Conservation (phyloP, 2,888 invertebrate genomes). For the Lacanobia wlatinum region DNA sequence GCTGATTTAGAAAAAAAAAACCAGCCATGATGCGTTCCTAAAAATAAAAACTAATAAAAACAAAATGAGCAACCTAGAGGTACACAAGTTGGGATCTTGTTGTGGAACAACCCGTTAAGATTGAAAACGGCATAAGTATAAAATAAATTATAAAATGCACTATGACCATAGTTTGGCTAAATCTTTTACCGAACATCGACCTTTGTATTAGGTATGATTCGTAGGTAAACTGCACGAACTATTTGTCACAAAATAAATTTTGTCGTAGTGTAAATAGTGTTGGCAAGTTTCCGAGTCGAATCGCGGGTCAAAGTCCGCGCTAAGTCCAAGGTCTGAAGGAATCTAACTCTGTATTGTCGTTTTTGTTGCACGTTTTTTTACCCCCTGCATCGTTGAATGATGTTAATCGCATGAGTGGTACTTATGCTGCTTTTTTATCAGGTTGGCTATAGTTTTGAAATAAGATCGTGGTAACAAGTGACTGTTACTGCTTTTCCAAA, state of each 20-base stretch:
- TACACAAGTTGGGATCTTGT: neutral
- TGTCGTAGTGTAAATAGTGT: conserved; percentile 58
- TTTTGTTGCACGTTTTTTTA: conserved; percentile 49
- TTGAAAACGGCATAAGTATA: neutral
- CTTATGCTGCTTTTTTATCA: conserved; percentile 12
- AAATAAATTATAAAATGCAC: neutral
- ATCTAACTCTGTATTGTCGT: conserved; percentile 50
- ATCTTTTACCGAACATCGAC: conserved; percentile 2
- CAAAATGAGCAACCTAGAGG: no score
- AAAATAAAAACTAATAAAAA: no score
- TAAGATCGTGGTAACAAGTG: neutral
- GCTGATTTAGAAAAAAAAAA: no score
- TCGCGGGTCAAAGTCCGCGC: conserved; percentile 68
- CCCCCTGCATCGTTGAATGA: conserved; percentile 6
- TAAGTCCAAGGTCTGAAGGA: conserved; percentile 68
- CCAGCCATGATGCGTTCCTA: no score
- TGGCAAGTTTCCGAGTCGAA: conserved; percentile 69
- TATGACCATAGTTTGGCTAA: neutral
- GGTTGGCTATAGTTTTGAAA: neutral
- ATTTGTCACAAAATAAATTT: conserved; percentile 52
- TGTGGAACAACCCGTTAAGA: neutral
- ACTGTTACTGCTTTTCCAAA: no score
- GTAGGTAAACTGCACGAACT: conserved; percentile 26
- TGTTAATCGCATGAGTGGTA: conserved; percentile 29
- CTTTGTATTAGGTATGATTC: conserved; percentile 25